These are phyloP conservation scores for Cosmorhoe ocellata DNA, from an alignment of 2,888 invertebrate genomes.

Conservation along the genomic window DNA sequence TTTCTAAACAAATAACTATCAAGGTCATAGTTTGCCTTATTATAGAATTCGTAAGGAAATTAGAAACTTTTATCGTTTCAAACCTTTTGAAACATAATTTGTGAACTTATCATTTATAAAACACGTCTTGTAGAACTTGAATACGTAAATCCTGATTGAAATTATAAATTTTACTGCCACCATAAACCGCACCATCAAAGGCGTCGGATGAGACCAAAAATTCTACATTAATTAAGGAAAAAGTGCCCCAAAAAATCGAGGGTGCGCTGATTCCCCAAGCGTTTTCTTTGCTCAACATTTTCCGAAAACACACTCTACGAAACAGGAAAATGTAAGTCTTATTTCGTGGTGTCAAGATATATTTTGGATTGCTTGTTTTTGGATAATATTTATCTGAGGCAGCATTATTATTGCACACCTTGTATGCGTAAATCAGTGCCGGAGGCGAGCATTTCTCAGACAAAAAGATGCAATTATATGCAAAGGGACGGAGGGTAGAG, in stretches of 20 bases:
- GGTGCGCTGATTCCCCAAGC: slow-evolving; percentile 69
- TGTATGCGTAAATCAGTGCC: slow-evolving; percentile 82
- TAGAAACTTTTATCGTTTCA: too few relatives aligned
- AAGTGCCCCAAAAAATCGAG: slow-evolving; percentile 72
- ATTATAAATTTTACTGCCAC: slow-evolving; percentile 52
- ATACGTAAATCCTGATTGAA: slow-evolving; percentile 42
- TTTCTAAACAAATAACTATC: too few relatives aligned
- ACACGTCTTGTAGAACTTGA: slow-evolving; percentile 6
- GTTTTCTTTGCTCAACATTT: slow-evolving; percentile 76
- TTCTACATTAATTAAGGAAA: slow-evolving; percentile 81
- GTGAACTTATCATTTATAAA: background rate
- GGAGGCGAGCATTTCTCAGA: slow-evolving; percentile 75
- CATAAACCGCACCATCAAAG: slow-evolving; percentile 62
- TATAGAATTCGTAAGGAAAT: too few relatives aligned
- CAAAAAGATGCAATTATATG: slow-evolving; percentile 80
- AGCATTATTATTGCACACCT: slow-evolving; percentile 81
- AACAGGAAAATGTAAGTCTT: slow-evolving; percentile 52
- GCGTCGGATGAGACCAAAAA: slow-evolving; percentile 73
- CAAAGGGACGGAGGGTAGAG: slow-evolving; percentile 61
- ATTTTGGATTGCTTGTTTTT: slow-evolving; percentile 46
- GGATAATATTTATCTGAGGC: slow-evolving; percentile 74
- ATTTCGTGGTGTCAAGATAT: slow-evolving; percentile 41
- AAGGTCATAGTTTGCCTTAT: too few relatives aligned
- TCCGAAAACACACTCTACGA: slow-evolving; percentile 56
- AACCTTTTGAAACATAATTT: too few relatives aligned